Conservation (phyloP, 1,140 invertebrate genomes). For the Holotrichia oblita region DNA sequence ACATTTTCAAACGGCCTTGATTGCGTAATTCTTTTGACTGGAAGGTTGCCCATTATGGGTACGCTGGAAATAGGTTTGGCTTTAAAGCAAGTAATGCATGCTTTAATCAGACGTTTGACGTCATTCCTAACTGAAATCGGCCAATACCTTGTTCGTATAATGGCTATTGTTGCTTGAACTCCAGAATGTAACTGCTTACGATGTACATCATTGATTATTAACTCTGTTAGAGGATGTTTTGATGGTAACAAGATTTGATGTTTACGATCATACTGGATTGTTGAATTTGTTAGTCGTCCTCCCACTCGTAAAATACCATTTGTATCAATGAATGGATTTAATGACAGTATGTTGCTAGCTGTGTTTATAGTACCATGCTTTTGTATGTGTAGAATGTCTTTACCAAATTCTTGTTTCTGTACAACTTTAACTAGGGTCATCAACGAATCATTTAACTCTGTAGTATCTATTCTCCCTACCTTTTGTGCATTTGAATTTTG, state of each 20-base stretch:
- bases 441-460: not conserved
- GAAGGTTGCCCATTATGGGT: not conserved
- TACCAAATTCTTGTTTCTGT: not conserved
- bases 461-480: not conserved
- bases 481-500: too few relatives aligned
- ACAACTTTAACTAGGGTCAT: not conserved
- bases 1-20: slow-evolving; percentile 38
- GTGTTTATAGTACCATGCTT: not conserved
- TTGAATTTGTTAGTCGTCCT: not conserved
- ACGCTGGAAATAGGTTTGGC: not conserved
- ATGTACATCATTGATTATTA: not conserved
- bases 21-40: not conserved
- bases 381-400: not conserved
- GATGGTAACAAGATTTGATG: not conserved
- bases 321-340: not conserved
- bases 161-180: not conserved
- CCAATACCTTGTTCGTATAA: not conserved
- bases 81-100: slow-evolving; percentile 7
- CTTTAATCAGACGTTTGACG: not conserved
- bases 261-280: not conserved
- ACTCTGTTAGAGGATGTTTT: slow-evolving; percentile 9
- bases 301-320: slow-evolving; percentile 6
- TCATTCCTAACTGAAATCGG: not conserved
- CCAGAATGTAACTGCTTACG: slow-evolving; percentile 26
- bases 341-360: not conserved